Evolutionary conservation across 2,888 invertebrate species (phyloP).

Genomic region (Chironomus tentans): DNA sequence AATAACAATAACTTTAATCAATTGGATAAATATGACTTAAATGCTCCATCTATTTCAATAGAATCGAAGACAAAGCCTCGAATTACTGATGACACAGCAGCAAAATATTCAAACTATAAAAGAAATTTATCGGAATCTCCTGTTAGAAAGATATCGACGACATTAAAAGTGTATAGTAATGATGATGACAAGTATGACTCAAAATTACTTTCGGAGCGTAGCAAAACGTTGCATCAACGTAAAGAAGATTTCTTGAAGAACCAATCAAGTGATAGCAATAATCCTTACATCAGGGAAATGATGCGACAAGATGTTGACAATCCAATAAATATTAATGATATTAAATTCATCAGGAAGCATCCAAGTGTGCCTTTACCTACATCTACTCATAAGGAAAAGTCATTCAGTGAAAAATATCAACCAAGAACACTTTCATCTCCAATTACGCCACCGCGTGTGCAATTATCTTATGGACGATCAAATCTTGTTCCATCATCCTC

Average conservation of each 20-base stretch:
- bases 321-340: slow-evolving; percentile 22
- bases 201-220: slow-evolving; percentile 34
- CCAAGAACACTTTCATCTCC: neutral
- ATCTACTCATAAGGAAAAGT: neutral
- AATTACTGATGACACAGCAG: neutral
- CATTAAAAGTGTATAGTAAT: neutral
- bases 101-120: neutral
- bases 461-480: neutral
- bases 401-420: no score
- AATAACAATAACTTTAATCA: neutral
- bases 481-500: no score
- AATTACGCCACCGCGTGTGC: neutral
- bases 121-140: neutral
- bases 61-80: neutral
- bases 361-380: neutral
- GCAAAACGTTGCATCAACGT: slow-evolving; percentile 38
- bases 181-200: neutral
- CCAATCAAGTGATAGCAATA: slow-evolving; percentile 37
- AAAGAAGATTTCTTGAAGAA: slow-evolving; percentile 42
- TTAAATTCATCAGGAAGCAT: slow-evolving; percentile 18
- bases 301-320: slow-evolving; percentile 31
- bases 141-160: neutral
- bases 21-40: neutral
- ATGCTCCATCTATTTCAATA: no score
- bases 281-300: slow-evolving; percentile 40